Base-by-base conservation (phyloP, 2,797 vertebrate species). In the Jordanella pulchra region DNA sequence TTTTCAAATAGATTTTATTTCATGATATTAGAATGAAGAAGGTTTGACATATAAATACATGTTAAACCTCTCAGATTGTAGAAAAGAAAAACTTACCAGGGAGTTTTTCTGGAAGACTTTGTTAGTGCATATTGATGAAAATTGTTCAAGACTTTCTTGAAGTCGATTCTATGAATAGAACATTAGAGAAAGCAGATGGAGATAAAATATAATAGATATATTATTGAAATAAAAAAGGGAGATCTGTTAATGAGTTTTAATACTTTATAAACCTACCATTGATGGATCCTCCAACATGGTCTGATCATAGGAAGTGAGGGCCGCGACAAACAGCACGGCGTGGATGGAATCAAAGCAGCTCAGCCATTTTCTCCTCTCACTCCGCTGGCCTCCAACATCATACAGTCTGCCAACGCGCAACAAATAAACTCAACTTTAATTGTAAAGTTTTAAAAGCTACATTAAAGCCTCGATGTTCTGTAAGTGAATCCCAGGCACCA, bases 281-380 rank as follows among this genome's bases (percentile, higher is more conserved):
- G 84, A 78, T 0, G 79, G 79, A 35, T 86, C 83, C 42, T 91
- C 88, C 42, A 65, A 25, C 51, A 84, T 76, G 0, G 71, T 83
- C 85, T 82, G 75, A 42, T 95, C 94, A 27, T 94, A 94, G 74
- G 89, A 89, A 87, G 90, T 94, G 32, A 95, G 89, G 15, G 92
- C 90, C 73, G 92, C 93, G 7, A 94, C 91, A 72, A 94, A 95
- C 65, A 94, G 35, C 69, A 94, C 86, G 0, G 89, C 91, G 11
- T 91, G 86, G 76, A 94, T 84, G 39, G 86, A 80, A 69, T 95
- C 93, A n/a, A 95, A 95, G 84, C 88, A 95, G 80, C 81, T 76
- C 1, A 95, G 90, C 94, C 95, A 95, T 85, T 93, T 95, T 80
- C 86, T 93, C 67, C 81, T 89, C 76, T 86, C 82, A 44, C 89